These are phyloP conservation scores for Cataglyphis albicans DNA, from an alignment of 2,888 invertebrate genomes.

Conservation along the genomic window DNA sequence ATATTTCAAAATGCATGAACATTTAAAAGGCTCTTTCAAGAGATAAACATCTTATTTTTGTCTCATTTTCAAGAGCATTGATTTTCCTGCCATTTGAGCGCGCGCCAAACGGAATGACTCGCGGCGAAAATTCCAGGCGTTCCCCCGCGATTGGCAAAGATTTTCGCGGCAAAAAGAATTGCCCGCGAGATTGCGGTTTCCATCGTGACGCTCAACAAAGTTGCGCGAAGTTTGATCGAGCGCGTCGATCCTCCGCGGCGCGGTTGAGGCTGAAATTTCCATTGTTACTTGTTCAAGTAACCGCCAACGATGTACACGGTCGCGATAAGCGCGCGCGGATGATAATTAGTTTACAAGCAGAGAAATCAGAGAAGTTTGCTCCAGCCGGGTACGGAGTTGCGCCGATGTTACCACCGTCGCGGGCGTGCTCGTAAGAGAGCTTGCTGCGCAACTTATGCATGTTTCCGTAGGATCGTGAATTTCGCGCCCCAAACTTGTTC, in stretches of 20 bases:
- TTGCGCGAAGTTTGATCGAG: slow-evolving; percentile 48
- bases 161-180: slow-evolving; percentile 2
- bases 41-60: slow-evolving; percentile 48
- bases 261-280: slow-evolving; percentile 44
- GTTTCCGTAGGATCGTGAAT: slow-evolving; percentile 44
- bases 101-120: slow-evolving; percentile 41
- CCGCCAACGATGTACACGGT: slow-evolving; percentile 42
- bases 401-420: slow-evolving; percentile 28
- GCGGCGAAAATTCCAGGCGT: slow-evolving; percentile 27
- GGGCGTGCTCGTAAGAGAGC: slow-evolving; percentile 18
- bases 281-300: slow-evolving; percentile 48
- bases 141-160: slow-evolving; percentile 36
- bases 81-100: slow-evolving; percentile 36
- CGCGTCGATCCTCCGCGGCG: slow-evolving; percentile 11
- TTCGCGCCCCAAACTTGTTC: slow-evolving; percentile 18
- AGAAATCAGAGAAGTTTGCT: slow-evolving; percentile 55
- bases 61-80: slow-evolving; percentile 39
- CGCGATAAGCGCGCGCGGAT: slow-evolving; percentile 48
- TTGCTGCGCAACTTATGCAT: slow-evolving; percentile 25
- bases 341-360: slow-evolving; percentile 52
- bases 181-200: background rate
- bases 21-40: background rate
- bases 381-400: slow-evolving; percentile 10
- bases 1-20: slow-evolving; percentile 3
- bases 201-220: slow-evolving; percentile 23